Evolutionary conservation across 2,888 invertebrate species (phyloP).

Genomic region (Ethmia dodecea): DNA sequence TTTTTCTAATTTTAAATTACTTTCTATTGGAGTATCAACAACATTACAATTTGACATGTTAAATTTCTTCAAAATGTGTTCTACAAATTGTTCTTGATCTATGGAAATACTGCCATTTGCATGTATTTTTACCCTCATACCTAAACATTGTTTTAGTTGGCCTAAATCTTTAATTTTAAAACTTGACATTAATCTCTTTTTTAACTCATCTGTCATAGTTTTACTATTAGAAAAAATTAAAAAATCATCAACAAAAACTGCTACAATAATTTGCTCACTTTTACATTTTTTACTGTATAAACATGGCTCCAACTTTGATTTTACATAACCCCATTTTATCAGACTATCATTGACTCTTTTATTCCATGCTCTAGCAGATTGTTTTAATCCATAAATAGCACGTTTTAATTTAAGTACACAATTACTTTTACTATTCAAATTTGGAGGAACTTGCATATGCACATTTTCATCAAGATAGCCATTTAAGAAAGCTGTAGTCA

Average conservation of each 20-base stretch:
- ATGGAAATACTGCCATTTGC: constrained; percentile 3
- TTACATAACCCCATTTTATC: constrained; percentile 2
- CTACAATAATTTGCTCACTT: constrained; percentile 2
- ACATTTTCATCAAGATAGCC: no score
- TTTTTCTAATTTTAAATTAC: constrained; percentile 14
- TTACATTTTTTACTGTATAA: constrained; percentile 1
- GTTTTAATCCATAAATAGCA: constrained; percentile 15
- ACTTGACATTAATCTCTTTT: constrained; percentile 1
- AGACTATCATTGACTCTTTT: constrained; percentile 11
- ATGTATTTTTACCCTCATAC: constrained; percentile 11
- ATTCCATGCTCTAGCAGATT: constrained; percentile 12
- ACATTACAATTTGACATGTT: constrained; percentile 9
- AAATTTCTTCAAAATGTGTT: constrained; percentile 3
- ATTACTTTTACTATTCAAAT: constrained; percentile 1
- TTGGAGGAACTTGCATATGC: no score
- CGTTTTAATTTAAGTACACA: constrained; percentile 13
- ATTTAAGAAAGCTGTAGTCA: no score
- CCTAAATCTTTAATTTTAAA: constrained; percentile 18
- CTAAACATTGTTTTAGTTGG: constrained; percentile 16
- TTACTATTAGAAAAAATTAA: constrained; percentile 11
- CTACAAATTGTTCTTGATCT: constrained; percentile 6
- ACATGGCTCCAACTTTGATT: constrained; percentile 11
- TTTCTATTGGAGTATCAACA: constrained; percentile 13
- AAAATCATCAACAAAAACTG: constrained; percentile 14
- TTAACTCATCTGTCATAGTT: constrained; percentile 4